Evolutionary conservation across 2,888 invertebrate species (phyloP).

Genomic region (Anticlea derivata): DNA sequence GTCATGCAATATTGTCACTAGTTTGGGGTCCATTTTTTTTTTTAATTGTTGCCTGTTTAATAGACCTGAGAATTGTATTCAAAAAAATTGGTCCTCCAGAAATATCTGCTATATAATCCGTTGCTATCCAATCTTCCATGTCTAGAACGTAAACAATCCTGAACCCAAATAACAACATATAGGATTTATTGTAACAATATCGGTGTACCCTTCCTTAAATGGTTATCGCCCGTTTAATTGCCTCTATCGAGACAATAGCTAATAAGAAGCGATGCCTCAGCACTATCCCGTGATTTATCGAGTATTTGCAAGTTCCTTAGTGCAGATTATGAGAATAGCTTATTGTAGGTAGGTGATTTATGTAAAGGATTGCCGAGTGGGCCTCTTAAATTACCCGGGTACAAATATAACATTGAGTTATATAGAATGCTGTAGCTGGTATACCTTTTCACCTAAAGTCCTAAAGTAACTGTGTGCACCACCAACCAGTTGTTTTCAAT

Average conservation of each 20-base stretch:
- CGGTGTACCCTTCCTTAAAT: conserved; percentile 66
- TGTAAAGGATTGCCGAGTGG: conserved; percentile 29
- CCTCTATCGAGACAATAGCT: conserved; percentile 77
- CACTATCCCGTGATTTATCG: conserved; percentile 75
- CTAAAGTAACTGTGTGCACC: too few species aligned
- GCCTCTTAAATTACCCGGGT: conserved; percentile 29
- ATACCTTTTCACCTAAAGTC: background rate
- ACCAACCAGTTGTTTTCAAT: too few species aligned
- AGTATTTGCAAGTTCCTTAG: conserved; percentile 61
- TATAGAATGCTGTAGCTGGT: background rate
- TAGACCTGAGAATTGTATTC: too few species aligned
- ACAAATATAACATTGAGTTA: conserved; percentile 29
- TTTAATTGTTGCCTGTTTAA: too few species aligned
- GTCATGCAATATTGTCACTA: too few species aligned
- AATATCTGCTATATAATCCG: too few species aligned
- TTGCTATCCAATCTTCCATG: background rate
- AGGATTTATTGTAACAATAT: conserved; percentile 80
- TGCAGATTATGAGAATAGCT: conserved; percentile 68
- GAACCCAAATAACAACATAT: conserved; percentile 62
- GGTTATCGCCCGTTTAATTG: conserved; percentile 80
- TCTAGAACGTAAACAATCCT: conserved; percentile 25
- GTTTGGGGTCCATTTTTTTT: too few species aligned
- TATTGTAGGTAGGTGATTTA: conserved; percentile 49
- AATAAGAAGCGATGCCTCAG: conserved; percentile 77
- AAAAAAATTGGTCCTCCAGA: too few species aligned